These are phyloP conservation scores for Arion vulgaris DNA, from an alignment of 1,140 invertebrate genomes.

Conservation along the genomic window DNA sequence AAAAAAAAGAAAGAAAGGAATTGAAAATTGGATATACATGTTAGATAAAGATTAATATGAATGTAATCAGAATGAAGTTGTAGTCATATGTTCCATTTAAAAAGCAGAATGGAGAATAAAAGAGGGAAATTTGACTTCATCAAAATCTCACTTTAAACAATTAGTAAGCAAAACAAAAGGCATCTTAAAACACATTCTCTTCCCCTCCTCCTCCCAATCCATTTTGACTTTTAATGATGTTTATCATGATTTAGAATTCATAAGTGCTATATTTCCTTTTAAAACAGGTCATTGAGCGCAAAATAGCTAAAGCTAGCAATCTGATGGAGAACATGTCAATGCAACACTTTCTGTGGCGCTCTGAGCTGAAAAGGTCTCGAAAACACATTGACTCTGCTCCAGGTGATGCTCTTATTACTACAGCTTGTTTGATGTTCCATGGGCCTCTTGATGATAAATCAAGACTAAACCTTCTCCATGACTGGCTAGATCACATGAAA, in stretches of 20 bases:
- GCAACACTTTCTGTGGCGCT: constrained; percentile 68
- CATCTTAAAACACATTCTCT: too few relatives aligned
- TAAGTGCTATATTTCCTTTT: neutral
- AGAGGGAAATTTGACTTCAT: too few relatives aligned
- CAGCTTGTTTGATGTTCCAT: constrained; percentile 68
- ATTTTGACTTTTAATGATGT: neutral
- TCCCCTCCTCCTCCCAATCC: too few relatives aligned
- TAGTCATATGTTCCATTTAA: too few relatives aligned
- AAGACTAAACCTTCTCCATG: constrained; percentile 58
- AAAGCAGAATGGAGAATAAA: too few relatives aligned
- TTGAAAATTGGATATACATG: too few relatives aligned
- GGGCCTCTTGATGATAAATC: constrained; percentile 67
- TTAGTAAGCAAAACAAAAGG: too few relatives aligned
- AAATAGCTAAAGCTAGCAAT: constrained; percentile 63
- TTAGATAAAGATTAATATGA: too few relatives aligned
- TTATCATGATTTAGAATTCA: too few relatives aligned
- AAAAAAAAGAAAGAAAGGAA: too few relatives aligned
- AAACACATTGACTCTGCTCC: constrained; percentile 60
- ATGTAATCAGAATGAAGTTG: too few relatives aligned
- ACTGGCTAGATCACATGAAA: constrained; percentile 59
- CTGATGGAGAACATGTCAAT: constrained; percentile 70
- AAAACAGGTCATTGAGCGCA: constrained; percentile 66
- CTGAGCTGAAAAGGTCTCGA: constrained; percentile 61
- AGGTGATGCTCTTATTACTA: constrained; percentile 66
- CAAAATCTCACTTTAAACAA: too few relatives aligned